A percentile compares a stretch with the other conserved stretches of the same genome.
Evolutionary conservation across 53 echinoderm and acorn worm species (phyloP).

Genomic region (Zoroaster sp.): DNA sequence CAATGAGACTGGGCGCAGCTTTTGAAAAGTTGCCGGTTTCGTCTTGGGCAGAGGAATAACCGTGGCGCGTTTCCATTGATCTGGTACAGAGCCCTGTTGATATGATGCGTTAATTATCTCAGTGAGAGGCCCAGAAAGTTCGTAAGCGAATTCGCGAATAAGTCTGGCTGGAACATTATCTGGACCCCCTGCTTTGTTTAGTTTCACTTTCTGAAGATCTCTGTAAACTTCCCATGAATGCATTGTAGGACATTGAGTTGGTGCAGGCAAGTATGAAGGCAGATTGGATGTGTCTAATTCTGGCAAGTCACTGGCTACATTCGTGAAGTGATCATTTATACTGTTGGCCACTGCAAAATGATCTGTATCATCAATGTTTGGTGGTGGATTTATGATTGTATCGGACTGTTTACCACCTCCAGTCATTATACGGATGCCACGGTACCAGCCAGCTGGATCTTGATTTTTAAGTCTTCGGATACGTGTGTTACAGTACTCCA

Average conservation of each 20-base stretch:
- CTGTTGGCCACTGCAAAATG: neutral
- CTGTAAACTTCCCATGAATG: constrained; percentile 10
- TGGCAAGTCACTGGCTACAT: neutral
- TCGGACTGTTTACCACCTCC: neutral
- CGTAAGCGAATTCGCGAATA: constrained; percentile 26
- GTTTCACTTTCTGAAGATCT: constrained; percentile 2
- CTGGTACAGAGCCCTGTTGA: neutral
- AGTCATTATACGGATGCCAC: neutral
- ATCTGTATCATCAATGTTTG: neutral
- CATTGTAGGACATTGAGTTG: neutral
- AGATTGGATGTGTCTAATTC: neutral
- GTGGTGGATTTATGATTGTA: neutral
- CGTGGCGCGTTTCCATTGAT: neutral
- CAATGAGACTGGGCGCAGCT: too few species aligned
- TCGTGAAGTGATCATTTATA: neutral
- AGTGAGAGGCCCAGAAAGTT: constrained; percentile 1
- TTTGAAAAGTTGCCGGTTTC: neutral
- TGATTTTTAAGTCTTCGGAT: too few species aligned
- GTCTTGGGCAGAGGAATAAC: neutral
- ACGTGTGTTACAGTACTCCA: too few species aligned
- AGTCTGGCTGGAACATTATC: constrained; percentile 20
- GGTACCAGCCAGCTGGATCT: too few species aligned
- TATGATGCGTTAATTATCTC: constrained; percentile 12
- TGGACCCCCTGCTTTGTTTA: constrained; percentile 6
- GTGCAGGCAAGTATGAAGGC: constrained; percentile 25